Percentiles rank a stretch among this genome's conserved stretches.
These are phyloP conservation scores for Bothrops alternatus DNA, from an alignment of 2,797 vertebrate species.

Conservation along the genomic window DNA sequence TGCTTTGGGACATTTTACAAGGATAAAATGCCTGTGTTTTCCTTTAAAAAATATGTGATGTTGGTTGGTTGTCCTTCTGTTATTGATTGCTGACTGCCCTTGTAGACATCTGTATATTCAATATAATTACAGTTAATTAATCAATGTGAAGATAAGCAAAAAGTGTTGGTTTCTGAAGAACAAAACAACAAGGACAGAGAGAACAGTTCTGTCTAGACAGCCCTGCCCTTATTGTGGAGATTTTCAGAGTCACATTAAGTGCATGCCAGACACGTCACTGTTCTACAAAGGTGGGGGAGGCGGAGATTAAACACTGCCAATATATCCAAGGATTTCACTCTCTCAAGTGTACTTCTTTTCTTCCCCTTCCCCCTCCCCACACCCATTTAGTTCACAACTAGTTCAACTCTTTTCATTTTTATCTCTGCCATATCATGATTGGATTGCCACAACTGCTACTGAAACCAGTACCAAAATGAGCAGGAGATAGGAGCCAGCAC, in stretches of 20 bases:
- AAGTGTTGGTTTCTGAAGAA: constrained; percentile 32
- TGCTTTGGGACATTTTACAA: constrained; percentile 4
- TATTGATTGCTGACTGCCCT: constrained; percentile 37
- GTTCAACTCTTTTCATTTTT: background rate
- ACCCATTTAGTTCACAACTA: background rate
- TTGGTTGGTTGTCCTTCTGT: constrained; percentile 16
- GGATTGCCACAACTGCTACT: background rate
- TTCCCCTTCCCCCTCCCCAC: background rate
- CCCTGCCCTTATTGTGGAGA: background rate
- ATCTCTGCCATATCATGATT: background rate
- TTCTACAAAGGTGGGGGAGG: background rate
- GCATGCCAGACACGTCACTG: background rate
- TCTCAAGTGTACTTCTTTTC: background rate
- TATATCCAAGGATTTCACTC: background rate
- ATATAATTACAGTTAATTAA: background rate
- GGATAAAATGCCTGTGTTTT: constrained; percentile 54
- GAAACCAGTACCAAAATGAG: background rate
- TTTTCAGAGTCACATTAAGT: constrained; percentile 7
- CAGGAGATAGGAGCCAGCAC: background rate
- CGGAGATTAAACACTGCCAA: background rate
- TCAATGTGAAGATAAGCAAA: background rate
- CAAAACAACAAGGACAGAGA: constrained; percentile 42
- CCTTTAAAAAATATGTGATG: background rate
- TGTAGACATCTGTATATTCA: background rate
- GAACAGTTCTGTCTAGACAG: constrained; percentile 9